Conservation (phyloP, 2,888 invertebrate genomes). For the Hirtodrosophila trivittata region DNA sequence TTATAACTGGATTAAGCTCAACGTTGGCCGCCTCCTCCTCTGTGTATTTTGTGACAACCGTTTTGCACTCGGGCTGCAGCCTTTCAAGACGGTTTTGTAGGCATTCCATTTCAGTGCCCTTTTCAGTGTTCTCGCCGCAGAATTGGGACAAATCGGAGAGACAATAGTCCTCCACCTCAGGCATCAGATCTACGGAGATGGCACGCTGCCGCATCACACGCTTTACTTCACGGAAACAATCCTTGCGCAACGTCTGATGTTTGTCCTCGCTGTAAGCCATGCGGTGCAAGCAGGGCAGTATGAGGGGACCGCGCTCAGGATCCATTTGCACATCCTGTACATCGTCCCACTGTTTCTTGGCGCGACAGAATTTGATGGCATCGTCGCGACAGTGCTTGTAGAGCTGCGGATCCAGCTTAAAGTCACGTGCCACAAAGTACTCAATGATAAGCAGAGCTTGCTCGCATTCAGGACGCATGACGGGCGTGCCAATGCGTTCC, state of each 20-base stretch:
- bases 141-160: conserved; percentile 92
- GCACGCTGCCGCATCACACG: conserved; percentile 97
- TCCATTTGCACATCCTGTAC: conserved; percentile 86
- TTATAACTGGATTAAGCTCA: conserved; percentile 94
- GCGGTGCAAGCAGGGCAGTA: conserved; percentile 95
- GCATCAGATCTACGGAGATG: conserved; percentile 95
- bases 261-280: conserved; percentile 85
- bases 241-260: conserved; percentile 85
- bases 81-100: conserved; percentile 93
- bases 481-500: conserved; percentile 92
- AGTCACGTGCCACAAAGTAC: conserved; percentile 98
- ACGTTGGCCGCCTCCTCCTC: conserved; percentile 94
- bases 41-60: conserved; percentile 92
- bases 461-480: conserved; percentile 95
- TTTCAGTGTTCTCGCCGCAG: conserved; percentile 93
- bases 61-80: conserved; percentile 88
- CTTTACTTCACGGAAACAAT: conserved; percentile 89
- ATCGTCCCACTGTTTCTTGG: conserved; percentile 90
- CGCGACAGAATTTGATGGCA: conserved; percentile 92
- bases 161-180: conserved; percentile 96
- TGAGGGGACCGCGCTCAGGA: conserved; percentile 91
- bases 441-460: conserved; percentile 96
- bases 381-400: conserved; percentile 94
- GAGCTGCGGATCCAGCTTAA: conserved; percentile 94
- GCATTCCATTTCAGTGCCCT: conserved; percentile 96